phyloP scores from a whole-genome alignment of 1,140 invertebrate species.

The Sarcophaga bullata region DNA sequence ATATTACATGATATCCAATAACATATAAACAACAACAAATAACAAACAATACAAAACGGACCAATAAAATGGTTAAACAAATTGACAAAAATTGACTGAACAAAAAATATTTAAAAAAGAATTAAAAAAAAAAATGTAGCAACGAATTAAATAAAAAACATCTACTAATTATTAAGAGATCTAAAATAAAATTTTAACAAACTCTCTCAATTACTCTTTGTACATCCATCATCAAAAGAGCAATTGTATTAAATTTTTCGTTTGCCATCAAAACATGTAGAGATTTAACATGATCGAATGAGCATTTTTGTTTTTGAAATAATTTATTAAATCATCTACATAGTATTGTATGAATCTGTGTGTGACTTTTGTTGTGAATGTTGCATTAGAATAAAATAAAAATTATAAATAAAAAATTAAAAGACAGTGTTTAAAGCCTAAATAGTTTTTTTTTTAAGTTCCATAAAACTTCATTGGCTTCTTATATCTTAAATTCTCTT shows the following conservation, averaged over 20 bases:
- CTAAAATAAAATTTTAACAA: background rate
- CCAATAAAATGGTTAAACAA: slow-evolving; percentile 11
- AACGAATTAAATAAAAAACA: background rate
- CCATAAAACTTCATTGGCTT: background rate
- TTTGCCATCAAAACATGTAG: background rate
- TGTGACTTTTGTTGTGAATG: background rate
- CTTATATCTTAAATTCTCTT: background rate
- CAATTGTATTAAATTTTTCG: background rate
- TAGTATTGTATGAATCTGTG: slow-evolving; percentile 37
- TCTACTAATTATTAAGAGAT: background rate
- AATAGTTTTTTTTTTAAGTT: background rate
- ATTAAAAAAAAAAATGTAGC: background rate
- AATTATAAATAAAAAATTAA: background rate
- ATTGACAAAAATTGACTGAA: background rate
- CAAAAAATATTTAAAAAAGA: background rate
- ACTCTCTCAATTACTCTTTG: no score
- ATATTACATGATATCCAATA: background rate
- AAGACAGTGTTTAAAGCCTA: background rate
- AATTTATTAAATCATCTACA: background rate
- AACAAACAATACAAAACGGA: background rate
- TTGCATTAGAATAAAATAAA: slow-evolving; percentile 40
- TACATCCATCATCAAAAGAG: background rate
- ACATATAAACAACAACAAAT: background rate
- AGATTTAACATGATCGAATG: background rate
- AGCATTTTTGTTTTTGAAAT: background rate